Evolutionary conservation across 2,113 vertebrate genomes (phyloP), one percentile per base, ranked within the genome.

Genomic region (Sinocyclocheilus rhinocerous): DNA sequence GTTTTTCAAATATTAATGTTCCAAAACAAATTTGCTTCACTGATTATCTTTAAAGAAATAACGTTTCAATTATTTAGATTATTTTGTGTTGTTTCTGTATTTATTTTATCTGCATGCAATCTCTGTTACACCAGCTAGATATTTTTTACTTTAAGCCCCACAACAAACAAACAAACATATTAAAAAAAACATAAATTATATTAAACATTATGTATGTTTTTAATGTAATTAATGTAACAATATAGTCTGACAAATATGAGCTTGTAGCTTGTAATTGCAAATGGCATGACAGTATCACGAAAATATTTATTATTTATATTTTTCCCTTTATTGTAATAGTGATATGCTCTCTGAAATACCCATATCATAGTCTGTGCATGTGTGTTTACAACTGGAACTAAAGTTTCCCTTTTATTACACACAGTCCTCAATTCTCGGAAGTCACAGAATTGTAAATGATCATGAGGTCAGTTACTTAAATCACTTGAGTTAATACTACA

Each of bases 381-480:
- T 52, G 18, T 75, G 69, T 76, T 59, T 84, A 57, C 50, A 76
- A 42, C 63, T 72, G 12, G 33, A 80, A 79, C 6, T 72, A 87
- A 92, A 91, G 89, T 85, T 85, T 90, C 90, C 77, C 42, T 57
- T 80, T 88, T 90, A 91, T 92, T 92, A 91, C 85, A 88, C 8
- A 87, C 73, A 86, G 77, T 84, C 84, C 77, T 84, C 87, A 86
- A 87, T 90, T 90, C 92, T 90, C 89, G 90, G 84, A 65, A 90
- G 89, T 88, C 85, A 39, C 59, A 87, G 90, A 88, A 92, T 92
- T 81, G 78, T 94, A 92, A 93, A 94, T 94, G 90, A 92, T 84
- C 67, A 75, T 85, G 65, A 75, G 83, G 84, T 89, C 90, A 67
- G 80, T 91, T 90, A 85, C 76, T 90, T 93, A 89, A 92, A 93